phyloP scores from a whole-genome alignment of 1,140 invertebrate species.

The Pseudomyrmex flavicornis region DNA sequence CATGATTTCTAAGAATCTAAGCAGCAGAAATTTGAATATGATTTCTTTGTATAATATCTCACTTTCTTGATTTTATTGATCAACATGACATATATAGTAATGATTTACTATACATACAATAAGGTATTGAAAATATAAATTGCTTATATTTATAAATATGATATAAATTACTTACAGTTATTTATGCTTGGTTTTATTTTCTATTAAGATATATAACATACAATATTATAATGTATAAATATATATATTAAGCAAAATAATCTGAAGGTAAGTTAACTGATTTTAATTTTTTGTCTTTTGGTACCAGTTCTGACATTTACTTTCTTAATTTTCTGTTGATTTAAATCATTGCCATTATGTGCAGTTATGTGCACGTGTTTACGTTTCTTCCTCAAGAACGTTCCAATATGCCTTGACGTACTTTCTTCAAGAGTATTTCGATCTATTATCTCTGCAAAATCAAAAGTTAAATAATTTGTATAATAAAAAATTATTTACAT shows the following conservation, averaged over 20 bases:
- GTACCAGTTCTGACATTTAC: background rate
- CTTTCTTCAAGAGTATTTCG: conserved; percentile 30
- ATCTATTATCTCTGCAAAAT: conserved; percentile 55
- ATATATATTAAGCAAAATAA: too few relatives aligned
- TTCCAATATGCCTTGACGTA: background rate
- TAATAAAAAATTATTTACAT: background rate
- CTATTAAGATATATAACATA: background rate
- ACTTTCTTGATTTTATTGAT: background rate
- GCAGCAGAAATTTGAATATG: conserved; percentile 60
- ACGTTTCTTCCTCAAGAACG: background rate
- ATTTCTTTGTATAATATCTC: conserved; percentile 57
- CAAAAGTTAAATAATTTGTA: background rate
- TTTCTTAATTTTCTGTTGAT: conserved; percentile 17
- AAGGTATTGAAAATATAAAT: too few relatives aligned
- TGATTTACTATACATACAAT: background rate
- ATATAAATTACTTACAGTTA: background rate
- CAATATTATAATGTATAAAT: background rate
- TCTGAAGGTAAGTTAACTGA: too few relatives aligned
- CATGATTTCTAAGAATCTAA: conserved; percentile 13
- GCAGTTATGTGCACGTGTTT: background rate
- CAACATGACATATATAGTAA: background rate
- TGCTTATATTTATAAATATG: too few relatives aligned
- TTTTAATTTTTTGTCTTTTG: background rate
- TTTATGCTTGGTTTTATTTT: background rate
- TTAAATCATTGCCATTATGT: background rate